A percentile compares a stretch with the other conserved stretches of the same genome.
phyloP scores from a whole-genome alignment of 1,140 invertebrate genomes.

The Drosophila ogumai region DNA sequence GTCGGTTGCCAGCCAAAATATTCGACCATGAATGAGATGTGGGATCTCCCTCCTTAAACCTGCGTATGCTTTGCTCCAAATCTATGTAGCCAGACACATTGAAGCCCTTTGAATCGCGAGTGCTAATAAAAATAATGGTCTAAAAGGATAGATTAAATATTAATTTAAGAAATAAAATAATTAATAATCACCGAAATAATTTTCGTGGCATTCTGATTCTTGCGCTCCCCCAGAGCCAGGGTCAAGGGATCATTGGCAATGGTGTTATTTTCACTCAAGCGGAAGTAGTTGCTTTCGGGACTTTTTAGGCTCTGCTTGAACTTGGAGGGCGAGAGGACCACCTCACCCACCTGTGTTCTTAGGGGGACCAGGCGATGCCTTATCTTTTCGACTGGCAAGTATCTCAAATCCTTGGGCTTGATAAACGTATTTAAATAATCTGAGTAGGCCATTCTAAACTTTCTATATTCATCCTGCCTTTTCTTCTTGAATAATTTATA shows the following conservation, averaged over 20 bases:
- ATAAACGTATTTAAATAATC: constrained; percentile 25
- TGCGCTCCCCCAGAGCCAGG: constrained; percentile 9
- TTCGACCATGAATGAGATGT: constrained; percentile 10
- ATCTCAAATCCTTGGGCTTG: constrained; percentile 10
- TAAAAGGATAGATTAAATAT: neutral
- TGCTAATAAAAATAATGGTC: constrained; percentile 41
- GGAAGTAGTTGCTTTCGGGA: neutral
- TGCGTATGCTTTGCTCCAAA: constrained; percentile 33
- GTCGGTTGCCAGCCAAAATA: constrained; percentile 12
- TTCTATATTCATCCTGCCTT: too few relatives aligned
- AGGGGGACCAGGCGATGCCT: neutral
- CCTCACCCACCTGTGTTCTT: neutral
- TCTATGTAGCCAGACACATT: constrained; percentile 41
- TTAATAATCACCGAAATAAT: constrained; percentile 16
- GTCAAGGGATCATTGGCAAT: constrained; percentile 15
- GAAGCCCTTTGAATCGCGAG: constrained; percentile 25
- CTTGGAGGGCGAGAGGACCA: constrained; percentile 13
- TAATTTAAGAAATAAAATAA: neutral
- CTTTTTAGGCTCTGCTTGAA: neutral
- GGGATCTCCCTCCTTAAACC: neutral
- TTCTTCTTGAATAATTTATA: neutral
- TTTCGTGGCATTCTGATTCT: constrained; percentile 10
- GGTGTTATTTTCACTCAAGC: neutral
- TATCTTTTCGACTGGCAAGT: neutral
- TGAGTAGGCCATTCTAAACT: neutral